These are phyloP conservation scores for Tachina lurida DNA, from an alignment of 2,888 invertebrate genomes.

Conservation along the genomic window DNA sequence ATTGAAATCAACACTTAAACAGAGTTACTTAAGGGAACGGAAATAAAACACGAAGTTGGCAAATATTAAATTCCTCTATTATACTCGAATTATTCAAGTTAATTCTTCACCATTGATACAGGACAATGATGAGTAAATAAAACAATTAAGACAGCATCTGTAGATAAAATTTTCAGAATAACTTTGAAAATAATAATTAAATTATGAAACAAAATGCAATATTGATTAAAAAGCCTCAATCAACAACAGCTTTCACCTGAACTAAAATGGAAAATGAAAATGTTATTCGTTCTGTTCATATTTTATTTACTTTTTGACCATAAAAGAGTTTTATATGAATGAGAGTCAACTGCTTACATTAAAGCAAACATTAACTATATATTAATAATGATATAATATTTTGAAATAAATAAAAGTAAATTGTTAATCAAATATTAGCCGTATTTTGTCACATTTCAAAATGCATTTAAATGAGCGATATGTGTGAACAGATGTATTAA, in stretches of 20 bases:
- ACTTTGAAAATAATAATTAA: slow-evolving; percentile 15
- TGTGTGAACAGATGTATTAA: not conserved
- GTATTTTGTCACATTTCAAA: slow-evolving; percentile 6
- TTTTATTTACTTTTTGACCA: slow-evolving; percentile 20
- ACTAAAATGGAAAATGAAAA: slow-evolving; percentile 16
- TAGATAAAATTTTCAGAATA: slow-evolving; percentile 15
- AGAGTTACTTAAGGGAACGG: not conserved
- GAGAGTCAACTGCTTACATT: not conserved
- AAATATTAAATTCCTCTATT: slow-evolving; percentile 3
- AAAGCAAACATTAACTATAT: not conserved
- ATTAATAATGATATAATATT: slow-evolving; percentile 30
- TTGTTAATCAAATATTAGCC: slow-evolving; percentile 38
- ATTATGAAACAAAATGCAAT: slow-evolving; percentile 25
- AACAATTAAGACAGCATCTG: slow-evolving; percentile 15
- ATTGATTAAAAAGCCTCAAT: slow-evolving; percentile 40
- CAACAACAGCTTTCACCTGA: slow-evolving; percentile 65
- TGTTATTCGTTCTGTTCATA: slow-evolving; percentile 12
- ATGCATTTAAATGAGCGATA: not conserved
- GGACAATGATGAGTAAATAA: not conserved
- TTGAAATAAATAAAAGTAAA: slow-evolving; percentile 25
- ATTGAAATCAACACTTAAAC: not conserved
- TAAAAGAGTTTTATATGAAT: slow-evolving; percentile 3
- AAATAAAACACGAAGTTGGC: not conserved
- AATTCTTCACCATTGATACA: slow-evolving; percentile 1
- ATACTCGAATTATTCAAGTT: not conserved